Percentiles rank a stretch among this genome's conserved stretches.
These are phyloP conservation scores for Bombycilla garrulus DNA, from an alignment of 2,113 vertebrate genomes.

Conservation along the genomic window DNA sequence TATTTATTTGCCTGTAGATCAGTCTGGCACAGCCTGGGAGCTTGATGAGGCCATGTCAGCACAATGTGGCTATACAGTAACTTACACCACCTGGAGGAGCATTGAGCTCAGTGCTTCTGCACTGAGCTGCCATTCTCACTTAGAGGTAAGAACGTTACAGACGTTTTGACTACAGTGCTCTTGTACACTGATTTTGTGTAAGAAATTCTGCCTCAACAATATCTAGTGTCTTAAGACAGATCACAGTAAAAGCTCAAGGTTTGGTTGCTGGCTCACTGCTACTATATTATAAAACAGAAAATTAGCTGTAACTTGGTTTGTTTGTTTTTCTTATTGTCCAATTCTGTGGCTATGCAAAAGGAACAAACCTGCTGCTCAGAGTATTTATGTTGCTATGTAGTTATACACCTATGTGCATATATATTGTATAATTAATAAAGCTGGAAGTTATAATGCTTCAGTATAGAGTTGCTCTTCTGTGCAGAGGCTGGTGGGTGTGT, in stretches of 20 bases:
- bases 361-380: background rate
- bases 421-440: background rate
- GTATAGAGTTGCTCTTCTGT: background rate
- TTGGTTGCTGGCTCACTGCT: background rate
- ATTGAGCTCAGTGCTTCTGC: slow-evolving; percentile 37
- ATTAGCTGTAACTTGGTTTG: background rate
- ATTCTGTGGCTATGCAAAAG: background rate
- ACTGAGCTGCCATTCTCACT: slow-evolving; percentile 40
- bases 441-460: background rate
- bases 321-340: background rate
- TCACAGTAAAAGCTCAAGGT: background rate
- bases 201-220: background rate
- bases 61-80: slow-evolving; percentile 42
- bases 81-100: background rate
- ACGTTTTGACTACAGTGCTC: background rate
- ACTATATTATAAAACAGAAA: background rate
- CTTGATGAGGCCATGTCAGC: slow-evolving; percentile 11
- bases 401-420: background rate
- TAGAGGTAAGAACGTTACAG: background rate
- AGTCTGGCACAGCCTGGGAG: slow-evolving; percentile 23
- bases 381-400: background rate
- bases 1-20: slow-evolving; percentile 15
- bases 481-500: background rate
- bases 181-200: background rate
- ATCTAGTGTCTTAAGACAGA: fast-evolving